Evolutionary conservation across 2,797 vertebrate genomes (phyloP), one percentile per base, ranked within the genome.

Genomic region (Austrolebias charrua): DNA sequence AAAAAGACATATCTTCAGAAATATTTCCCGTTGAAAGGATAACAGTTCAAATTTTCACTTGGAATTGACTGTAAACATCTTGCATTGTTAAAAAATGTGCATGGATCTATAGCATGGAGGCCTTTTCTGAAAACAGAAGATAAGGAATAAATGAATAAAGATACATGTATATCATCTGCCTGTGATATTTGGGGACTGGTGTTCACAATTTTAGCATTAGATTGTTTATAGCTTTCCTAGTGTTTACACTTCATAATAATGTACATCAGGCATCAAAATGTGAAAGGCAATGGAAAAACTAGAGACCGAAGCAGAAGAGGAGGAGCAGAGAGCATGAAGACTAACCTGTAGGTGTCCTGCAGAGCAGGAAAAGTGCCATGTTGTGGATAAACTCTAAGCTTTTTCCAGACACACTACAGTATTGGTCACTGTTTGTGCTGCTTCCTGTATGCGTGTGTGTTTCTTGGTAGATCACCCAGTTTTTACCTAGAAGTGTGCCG

Each of bases 331-430:
- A 73, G 42, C 47, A 24, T 19, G 45, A 47, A 78, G 53, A 69
- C 69, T 91, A 83, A 93, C 92, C 91, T 92, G 91, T 35, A 51
- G 84, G 54, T 42, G 61, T 79, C 81, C 82, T 90, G 89, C 82
- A 88, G 71, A 86, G 80, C 16, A 63, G 70, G 68, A 91, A 73
- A 65, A 87, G 73, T 40, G 83, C 89, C 92, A 93, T 91, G 46
- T 20, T 47, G 46, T 20, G 46, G 46, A 47, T 12, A 20, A 45
- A 45, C 16, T 45, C 44, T 28, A 55, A 69, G 10, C 48, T 73
- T 70, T 80, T 51, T 66, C 55, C 73, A 29, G 69, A 65, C 35
- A 10, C n/a, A 45, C n/a, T n/a, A n/a, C n/a, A n/a, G n/a, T n/a
- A n/a, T n/a, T n/a, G n/a, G n/a, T n/a, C n/a, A n/a, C 16, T 9